Conservation (phyloP, 2,888 invertebrate species). For the Eurois occulta region DNA sequence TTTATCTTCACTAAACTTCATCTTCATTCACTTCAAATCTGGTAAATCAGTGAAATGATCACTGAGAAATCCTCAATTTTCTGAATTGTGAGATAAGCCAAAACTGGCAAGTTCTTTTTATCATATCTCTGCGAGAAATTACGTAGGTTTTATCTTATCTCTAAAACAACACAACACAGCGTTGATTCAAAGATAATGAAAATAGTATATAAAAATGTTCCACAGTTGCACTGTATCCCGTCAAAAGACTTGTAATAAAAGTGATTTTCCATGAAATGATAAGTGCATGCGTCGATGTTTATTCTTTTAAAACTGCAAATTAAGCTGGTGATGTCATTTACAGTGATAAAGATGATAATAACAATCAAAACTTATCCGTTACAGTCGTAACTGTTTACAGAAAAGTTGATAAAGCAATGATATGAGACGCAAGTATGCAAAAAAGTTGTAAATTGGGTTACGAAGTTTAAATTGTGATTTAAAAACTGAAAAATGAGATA, state of each 20-base stretch:
- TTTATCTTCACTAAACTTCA: slow-evolving; percentile 4
- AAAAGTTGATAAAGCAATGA: slow-evolving; percentile 32
- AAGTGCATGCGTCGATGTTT: slow-evolving; percentile 32
- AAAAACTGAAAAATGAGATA: slow-evolving; percentile 31
- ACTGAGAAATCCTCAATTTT: slow-evolving; percentile 27
- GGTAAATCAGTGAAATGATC: slow-evolving; percentile 31
- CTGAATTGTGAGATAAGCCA: slow-evolving; percentile 48
- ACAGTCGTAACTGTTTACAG: slow-evolving; percentile 25
- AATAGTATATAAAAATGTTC: slow-evolving; percentile 49
- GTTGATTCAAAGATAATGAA: slow-evolving; percentile 62
- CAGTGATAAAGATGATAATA: slow-evolving; percentile 44
- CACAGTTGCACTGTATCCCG: slow-evolving; percentile 46
- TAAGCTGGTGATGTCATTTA: slow-evolving; percentile 63
- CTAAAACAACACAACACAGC: slow-evolving; percentile 54
- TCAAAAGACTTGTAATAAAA: slow-evolving; percentile 14
- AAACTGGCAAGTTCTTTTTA: slow-evolving; percentile 55
- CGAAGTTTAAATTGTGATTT: slow-evolving; percentile 22
- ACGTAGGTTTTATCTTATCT: slow-evolving; percentile 65
- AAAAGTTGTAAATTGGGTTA: slow-evolving; percentile 21
- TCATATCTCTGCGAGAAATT: slow-evolving; percentile 58
- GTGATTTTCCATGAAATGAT: slow-evolving; percentile 34
- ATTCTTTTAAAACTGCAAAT: slow-evolving; percentile 51
- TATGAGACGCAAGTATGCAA: slow-evolving; percentile 13
- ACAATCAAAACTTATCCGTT: slow-evolving; percentile 38
- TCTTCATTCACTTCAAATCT: slow-evolving; percentile 24